Conservation (phyloP, 2,888 invertebrate species). For the Drosophila anomalipes region DNA sequence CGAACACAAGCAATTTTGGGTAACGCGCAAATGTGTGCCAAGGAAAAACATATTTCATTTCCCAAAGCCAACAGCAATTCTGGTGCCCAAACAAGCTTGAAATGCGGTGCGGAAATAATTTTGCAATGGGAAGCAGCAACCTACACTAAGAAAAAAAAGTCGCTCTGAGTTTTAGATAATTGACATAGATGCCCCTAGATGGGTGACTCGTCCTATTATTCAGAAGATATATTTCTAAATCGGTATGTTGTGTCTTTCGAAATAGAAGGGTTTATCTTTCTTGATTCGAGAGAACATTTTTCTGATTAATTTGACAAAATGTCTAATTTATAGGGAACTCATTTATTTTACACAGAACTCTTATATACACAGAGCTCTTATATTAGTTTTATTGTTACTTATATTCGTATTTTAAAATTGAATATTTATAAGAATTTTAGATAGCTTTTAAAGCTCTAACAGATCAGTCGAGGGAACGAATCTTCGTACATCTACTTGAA, state of each 20-base stretch:
- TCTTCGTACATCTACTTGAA: neutral
- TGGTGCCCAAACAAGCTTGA: conserved; percentile 27
- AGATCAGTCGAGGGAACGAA: neutral
- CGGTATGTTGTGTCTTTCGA: neutral
- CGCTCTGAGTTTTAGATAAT: neutral
- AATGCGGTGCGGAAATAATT: conserved; percentile 18
- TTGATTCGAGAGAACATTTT: neutral
- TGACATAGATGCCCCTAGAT: neutral
- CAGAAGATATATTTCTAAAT: neutral
- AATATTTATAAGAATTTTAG: neutral
- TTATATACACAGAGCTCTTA: neutral
- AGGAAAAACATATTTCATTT: conserved; percentile 61
- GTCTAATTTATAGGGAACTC: neutral
- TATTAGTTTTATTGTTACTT: neutral
- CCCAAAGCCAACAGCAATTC: conserved; percentile 29
- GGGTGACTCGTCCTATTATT: neutral
- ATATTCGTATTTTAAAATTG: neutral
- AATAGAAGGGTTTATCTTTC: neutral
- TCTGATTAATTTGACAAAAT: neutral
- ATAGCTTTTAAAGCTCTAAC: neutral
- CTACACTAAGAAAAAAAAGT: neutral
- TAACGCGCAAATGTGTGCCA: conserved; percentile 56
- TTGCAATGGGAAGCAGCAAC: neutral
- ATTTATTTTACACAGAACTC: neutral
- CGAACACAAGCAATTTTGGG: conserved; percentile 53